Evolutionary conservation across 2,888 invertebrate species (phyloP).

Genomic region (Dendrolimus pini): DNA sequence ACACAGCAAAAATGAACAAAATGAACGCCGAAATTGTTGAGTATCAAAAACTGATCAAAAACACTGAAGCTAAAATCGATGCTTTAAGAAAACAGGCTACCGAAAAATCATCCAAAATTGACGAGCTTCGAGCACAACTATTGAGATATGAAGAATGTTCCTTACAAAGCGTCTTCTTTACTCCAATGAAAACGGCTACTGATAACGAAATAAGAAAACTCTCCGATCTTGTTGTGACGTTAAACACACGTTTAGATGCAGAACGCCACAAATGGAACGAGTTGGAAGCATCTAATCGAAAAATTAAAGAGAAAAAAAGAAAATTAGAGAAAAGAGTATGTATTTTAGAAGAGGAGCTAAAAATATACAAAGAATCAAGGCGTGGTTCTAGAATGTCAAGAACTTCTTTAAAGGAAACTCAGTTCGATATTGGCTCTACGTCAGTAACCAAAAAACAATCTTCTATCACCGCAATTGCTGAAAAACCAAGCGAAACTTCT

Average conservation of each 20-base stretch:
- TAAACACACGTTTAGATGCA: conserved; percentile 75
- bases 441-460: conserved; percentile 37
- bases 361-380: conserved; percentile 34
- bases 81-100: conserved; percentile 61
- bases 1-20: conserved; percentile 65
- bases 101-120: conserved; percentile 64
- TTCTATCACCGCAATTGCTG: conserved; percentile 31
- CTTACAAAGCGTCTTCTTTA: conserved; percentile 65
- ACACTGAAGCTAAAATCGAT: conserved; percentile 68
- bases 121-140: conserved; percentile 60
- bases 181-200: conserved; percentile 72
- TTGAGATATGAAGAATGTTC: conserved; percentile 65
- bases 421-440: conserved; percentile 22
- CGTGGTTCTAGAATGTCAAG: conserved; percentile 44
- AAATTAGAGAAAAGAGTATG: conserved; percentile 44
- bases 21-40: conserved; percentile 55
- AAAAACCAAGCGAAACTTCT: conserved; percentile 42
- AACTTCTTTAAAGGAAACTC: conserved; percentile 35
- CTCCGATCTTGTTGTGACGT: conserved; percentile 72
- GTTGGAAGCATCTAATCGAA: conserved; percentile 72
- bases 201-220: conserved; percentile 79
- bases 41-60: conserved; percentile 55
- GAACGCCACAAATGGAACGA: conserved; percentile 78
- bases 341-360: conserved; percentile 41
- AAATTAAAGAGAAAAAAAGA: conserved; percentile 71